Evolutionary conservation across 1,140 invertebrate genomes (phyloP), one percentile per base, ranked within the genome.

Genomic region (Prorops nasuta): DNA sequence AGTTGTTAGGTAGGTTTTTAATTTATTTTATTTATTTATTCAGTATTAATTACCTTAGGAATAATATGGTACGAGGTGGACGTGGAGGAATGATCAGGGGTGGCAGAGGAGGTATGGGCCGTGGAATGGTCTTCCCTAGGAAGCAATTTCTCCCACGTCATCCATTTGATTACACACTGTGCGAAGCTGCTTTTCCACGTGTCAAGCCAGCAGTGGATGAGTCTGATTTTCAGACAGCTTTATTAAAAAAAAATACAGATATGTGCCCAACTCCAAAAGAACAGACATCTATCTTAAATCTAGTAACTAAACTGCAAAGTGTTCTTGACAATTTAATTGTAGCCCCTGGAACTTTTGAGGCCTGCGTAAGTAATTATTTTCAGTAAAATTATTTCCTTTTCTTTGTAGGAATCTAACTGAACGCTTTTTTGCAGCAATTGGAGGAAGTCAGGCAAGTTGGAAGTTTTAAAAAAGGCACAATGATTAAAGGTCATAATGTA

Each of bases 401-500:
- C 10, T 45, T 21, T 50, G 15, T 37, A 24, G 12, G 38, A 19
- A 18, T 35, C 36, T 40, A 15, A 35, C 9, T 31, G 10, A 34
- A 19, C 12, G 10, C 12, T 18, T 15, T 16, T 32, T 73, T 72
- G n/a, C 66, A 96, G 92, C 92, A 97, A 91, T 80, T 98, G 22
- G 94, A 98, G 67, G 94, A 97, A 76, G 92, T 97, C 0, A 81
- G 94, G 10, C 92, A 96, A 79, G 94, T 98, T 37, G 96, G 96
- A 0, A 96, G 95, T 0, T 98, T 95, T 65, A 98, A 98, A 72
- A 98, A 98, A 74, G 96, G 95, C 0, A 98, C 96, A 8, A 98
- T 98, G 89, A 85, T 98, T 61, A 88, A 91, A 4, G 94, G 94
- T 1, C 90, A 95, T 65, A 96, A 96, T 71, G 86, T 96, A 0